Evolutionary conservation across 2,113 vertebrate genomes (phyloP).

Genomic region (Elaphurus davidianus): DNA sequence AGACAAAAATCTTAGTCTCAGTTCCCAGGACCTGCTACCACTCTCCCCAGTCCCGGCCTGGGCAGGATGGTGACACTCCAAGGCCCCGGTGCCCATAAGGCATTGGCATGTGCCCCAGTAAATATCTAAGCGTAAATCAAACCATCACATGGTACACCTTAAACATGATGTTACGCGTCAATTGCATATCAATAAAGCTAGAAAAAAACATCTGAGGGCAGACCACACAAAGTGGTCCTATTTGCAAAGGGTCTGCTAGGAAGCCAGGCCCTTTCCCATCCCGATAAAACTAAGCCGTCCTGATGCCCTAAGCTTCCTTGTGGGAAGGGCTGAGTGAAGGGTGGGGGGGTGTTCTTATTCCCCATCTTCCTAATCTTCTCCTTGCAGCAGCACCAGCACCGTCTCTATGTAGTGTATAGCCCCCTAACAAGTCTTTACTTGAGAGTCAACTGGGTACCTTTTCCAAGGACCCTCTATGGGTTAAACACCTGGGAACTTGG

Average conservation of each 20-base stretch:
- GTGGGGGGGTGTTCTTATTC: fast-evolving
- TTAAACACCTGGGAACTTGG: background rate
- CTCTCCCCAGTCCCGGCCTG: background rate
- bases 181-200: background rate
- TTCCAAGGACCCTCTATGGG: background rate
- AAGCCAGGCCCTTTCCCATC: background rate
- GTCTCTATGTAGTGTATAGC: background rate
- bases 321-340: fast-evolving
- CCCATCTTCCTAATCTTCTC: background rate
- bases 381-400: background rate
- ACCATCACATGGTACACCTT: background rate
- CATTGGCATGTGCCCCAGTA: background rate
- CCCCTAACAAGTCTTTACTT: background rate
- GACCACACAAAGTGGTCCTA: background rate
- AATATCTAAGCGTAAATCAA: background rate
- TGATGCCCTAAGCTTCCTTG: background rate
- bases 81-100: background rate
- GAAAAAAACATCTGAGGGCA: background rate
- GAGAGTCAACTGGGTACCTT: background rate
- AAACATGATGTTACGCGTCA: background rate
- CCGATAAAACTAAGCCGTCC: background rate
- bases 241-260: background rate
- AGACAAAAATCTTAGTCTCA: background rate
- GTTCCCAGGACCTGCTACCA: background rate
- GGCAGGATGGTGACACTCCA: background rate